Percentiles rank a stretch among this genome's conserved stretches.
phyloP scores from a whole-genome alignment of 1,140 invertebrate genomes.

The Phymastichus coffea region DNA sequence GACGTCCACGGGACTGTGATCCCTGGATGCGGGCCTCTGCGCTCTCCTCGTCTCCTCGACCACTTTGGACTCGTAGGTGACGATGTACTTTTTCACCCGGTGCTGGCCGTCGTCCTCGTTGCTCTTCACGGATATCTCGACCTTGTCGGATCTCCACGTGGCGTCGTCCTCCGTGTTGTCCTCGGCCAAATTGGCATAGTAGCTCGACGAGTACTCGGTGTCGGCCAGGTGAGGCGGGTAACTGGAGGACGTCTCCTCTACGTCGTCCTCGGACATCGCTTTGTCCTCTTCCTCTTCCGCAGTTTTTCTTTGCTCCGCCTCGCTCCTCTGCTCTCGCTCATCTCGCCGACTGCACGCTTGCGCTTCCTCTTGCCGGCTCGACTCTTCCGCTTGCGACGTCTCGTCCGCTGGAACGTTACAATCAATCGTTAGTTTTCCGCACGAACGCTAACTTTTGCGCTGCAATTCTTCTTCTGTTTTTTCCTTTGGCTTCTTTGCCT shows the following conservation, averaged over 20 bases:
- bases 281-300: constrained; percentile 2
- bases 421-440: no score
- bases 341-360: not conserved
- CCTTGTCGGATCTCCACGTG: constrained; percentile 35
- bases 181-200: constrained; percentile 12
- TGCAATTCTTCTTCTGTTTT: no score
- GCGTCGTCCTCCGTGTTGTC: constrained; percentile 40
- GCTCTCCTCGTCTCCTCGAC: constrained; percentile 29
- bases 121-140: constrained; percentile 50
- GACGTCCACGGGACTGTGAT: constrained; percentile 44
- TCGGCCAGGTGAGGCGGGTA: constrained; percentile 11
- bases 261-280: constrained; percentile 3
- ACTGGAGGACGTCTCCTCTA: constrained; percentile 10
- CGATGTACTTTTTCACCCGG: constrained; percentile 52
- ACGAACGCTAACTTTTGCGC: no score
- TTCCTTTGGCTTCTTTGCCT: no score
- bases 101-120: constrained; percentile 40
- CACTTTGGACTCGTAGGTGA: constrained; percentile 52
- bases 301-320: not conserved
- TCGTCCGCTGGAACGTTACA: not conserved
- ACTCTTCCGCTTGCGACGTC: constrained; percentile 27
- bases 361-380: constrained; percentile 8
- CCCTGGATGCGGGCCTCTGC: constrained; percentile 39
- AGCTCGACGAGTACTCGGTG: constrained; percentile 18
- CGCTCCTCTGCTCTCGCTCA: not conserved